Percentiles rank a stretch among this genome's conserved stretches.
Evolutionary conservation across 2,113 vertebrate species (phyloP).

Genomic region (Leucopsar rothschildi): DNA sequence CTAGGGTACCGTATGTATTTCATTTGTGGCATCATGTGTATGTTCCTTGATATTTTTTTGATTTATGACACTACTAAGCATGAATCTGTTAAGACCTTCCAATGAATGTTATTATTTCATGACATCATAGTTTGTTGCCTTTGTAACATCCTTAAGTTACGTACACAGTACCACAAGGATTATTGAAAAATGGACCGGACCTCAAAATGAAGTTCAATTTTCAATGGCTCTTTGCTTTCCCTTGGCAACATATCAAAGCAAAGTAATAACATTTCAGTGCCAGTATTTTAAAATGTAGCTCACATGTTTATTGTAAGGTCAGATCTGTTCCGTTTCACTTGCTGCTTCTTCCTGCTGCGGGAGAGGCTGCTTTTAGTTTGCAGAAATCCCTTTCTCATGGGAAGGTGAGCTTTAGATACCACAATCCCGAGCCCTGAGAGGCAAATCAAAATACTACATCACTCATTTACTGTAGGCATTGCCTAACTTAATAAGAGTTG

Average conservation of each 20-base stretch:
- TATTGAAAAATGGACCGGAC: not conserved
- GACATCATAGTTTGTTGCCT: not conserved
- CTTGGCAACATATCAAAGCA: slow-evolving; percentile 43
- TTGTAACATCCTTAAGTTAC: not conserved
- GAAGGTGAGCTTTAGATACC: not conserved
- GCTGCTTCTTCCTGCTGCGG: not conserved
- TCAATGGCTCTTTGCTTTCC: not conserved
- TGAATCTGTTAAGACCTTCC: not conserved
- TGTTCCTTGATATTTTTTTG: not conserved
- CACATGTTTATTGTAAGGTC: slow-evolving; percentile 23
- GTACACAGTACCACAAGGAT: not conserved
- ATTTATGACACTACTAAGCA: not conserved
- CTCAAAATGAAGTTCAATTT: not conserved
- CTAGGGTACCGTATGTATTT: not conserved
- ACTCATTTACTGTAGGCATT: not conserved
- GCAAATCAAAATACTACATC: not conserved
- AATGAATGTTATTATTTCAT: not conserved
- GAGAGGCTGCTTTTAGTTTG: slow-evolving; percentile 2
- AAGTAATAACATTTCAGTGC: not conserved
- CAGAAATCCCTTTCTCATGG: not conserved
- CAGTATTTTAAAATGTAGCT: slow-evolving; percentile 27
- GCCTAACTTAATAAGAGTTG: not conserved
- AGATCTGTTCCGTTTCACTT: slow-evolving; percentile 12
- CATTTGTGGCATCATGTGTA: not conserved
- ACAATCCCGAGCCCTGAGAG: not conserved